Evolutionary conservation across 2,888 invertebrate species (phyloP), one percentile per base, ranked within the genome.

Genomic region (Malacosoma neustria): DNA sequence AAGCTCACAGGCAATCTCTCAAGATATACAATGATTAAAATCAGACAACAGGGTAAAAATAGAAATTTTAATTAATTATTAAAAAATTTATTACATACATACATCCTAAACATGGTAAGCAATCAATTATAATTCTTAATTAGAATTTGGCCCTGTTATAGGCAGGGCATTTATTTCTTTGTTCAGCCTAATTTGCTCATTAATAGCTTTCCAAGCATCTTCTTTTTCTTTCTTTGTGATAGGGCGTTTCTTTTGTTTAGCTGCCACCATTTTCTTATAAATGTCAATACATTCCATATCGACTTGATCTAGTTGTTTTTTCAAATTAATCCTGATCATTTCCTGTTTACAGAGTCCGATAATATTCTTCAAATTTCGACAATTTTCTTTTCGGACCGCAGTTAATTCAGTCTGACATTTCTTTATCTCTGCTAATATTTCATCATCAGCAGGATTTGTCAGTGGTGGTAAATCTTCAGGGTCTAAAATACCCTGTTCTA

Each of bases 381-480:
- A 89, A 66, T 98, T 98, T 62, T 95, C 94, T 72, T 91, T 90
- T 47, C 94, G 90, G 4, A 95, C 89, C 13, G 91, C 89, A 35
- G 89, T 87, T 11, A 95, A 74, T 72, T 97, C 96, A 40, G 93
- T 90, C 58, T 96, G 94, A 51, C 96, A 95, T 56, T 93, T 90
- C 60, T 94, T 93, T 9, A 98, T 93, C 84, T 97, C 97, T 6
- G 89, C 84, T 45, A 96, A 81, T 56, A 98, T 94, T 74, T 97
- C 97, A 77, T 96, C 96, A 57, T 95, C 93, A 3, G 93, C 91
- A 36, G 89, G 87, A 49, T 80, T 86, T 9, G 80, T 81, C 35
- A 88, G 70, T 32, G 90, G 90, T 2, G 88, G 85, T 32, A 90
- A 74, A 58, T 92, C 90, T 46, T 91, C 91, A 3, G 90, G 87